Evolutionary conservation across 2,113 vertebrate species (phyloP).

Genomic region (Apodemus speciosus): DNA sequence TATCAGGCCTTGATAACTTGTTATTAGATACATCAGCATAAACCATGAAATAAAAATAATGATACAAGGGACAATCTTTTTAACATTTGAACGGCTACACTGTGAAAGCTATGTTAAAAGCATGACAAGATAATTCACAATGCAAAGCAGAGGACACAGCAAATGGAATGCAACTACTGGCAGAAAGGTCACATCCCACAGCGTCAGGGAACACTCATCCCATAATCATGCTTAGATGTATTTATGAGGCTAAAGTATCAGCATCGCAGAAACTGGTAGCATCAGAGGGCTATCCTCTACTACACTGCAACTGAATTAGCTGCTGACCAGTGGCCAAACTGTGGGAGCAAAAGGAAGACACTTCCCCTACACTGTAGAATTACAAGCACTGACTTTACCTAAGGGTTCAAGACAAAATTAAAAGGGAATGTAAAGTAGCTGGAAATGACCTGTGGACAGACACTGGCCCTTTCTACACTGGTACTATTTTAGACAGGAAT

Average conservation of each 20-base stretch:
- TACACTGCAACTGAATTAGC: background rate
- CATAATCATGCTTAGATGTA: too few relatives aligned
- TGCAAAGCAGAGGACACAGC: background rate
- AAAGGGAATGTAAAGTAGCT: background rate
- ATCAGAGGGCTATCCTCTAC: background rate
- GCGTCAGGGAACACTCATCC: background rate
- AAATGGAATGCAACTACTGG: background rate
- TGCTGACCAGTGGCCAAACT: background rate
- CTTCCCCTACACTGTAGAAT: background rate
- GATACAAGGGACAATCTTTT: background rate
- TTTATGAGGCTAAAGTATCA: background rate
- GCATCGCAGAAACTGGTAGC: background rate
- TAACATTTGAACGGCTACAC: background rate
- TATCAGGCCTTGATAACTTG: background rate
- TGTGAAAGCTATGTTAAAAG: background rate
- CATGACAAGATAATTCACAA: background rate
- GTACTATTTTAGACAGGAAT: background rate
- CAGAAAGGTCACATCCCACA: background rate
- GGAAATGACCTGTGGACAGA: background rate
- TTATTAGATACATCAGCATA: background rate
- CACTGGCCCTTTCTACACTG: background rate
- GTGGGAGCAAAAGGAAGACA: background rate
- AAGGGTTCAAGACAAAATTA: background rate
- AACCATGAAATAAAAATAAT: background rate
- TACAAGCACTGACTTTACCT: background rate